Conservation (phyloP, 2,888 invertebrate genomes). For the Pammene aurita region DNA sequence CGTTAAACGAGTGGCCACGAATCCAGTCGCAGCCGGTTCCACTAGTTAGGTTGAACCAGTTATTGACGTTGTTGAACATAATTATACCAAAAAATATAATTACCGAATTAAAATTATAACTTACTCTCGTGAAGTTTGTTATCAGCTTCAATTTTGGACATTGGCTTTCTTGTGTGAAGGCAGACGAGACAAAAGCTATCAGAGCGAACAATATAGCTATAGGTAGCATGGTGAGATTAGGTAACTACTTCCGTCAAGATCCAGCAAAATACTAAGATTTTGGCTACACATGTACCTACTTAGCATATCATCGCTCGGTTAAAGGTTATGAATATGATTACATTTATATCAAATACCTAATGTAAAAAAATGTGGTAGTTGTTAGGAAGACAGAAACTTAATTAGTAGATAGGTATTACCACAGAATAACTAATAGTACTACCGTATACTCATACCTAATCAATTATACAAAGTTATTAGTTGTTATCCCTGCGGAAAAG, state of each 20-base stretch:
- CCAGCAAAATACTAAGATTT: neutral
- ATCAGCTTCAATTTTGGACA: neutral
- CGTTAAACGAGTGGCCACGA: neutral
- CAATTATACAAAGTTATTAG: too few species aligned
- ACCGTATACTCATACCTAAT: too few species aligned
- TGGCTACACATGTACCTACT: neutral
- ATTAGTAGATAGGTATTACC: neutral
- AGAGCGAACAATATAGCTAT: neutral
- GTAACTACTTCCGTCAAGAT: neutral
- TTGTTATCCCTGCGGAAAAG: too few species aligned
- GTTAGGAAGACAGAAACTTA: neutral
- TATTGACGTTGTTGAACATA: neutral
- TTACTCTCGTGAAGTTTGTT: neutral
- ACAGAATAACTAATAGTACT: too few species aligned
- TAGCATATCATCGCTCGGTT: neutral
- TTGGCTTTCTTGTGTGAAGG: neutral
- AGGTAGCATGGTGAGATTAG: neutral
- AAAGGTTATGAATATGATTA: neutral
- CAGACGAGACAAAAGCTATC: neutral
- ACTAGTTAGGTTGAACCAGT: neutral
- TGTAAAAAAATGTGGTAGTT: neutral
- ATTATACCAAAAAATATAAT: constrained; percentile 2
- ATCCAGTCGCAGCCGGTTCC: neutral
- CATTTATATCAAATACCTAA: neutral
- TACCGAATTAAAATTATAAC: neutral